These are phyloP conservation scores for Chymomyza costata DNA, from an alignment of 1,140 invertebrate species.

Conservation along the genomic window DNA sequence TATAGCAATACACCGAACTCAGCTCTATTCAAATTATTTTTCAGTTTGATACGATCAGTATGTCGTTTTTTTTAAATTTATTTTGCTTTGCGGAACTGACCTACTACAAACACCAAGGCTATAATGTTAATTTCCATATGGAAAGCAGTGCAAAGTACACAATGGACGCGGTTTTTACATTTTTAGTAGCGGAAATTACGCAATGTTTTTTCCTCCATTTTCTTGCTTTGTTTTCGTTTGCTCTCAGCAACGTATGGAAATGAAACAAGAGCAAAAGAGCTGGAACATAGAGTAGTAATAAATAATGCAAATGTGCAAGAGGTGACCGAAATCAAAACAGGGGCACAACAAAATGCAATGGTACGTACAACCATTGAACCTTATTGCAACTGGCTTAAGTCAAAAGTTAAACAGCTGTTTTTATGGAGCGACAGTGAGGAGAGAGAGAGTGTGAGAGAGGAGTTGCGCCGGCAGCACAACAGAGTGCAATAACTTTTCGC, in stretches of 20 bases:
- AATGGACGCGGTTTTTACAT: too few relatives aligned
- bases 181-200: slow-evolving; percentile 57
- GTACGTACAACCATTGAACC: too few relatives aligned
- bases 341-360: slow-evolving; percentile 53
- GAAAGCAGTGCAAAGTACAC: too few relatives aligned
- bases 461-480: slow-evolving; percentile 1
- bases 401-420: slow-evolving; percentile 57
- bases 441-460: not conserved
- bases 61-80: slow-evolving; percentile 11
- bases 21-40: too few relatives aligned
- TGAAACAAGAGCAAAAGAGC: slow-evolving; percentile 22
- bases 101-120: slow-evolving; percentile 33
- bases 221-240: too few relatives aligned
- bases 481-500: slow-evolving; percentile 64
- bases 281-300: slow-evolving; percentile 41
- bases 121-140: too few relatives aligned
- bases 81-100: slow-evolving; percentile 42
- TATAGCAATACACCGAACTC: too few relatives aligned
- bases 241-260: slow-evolving; percentile 44
- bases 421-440: slow-evolving; percentile 13
- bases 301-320: slow-evolving; percentile 63
- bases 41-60: too few relatives aligned
- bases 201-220: too few relatives aligned
- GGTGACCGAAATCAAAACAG: slow-evolving; percentile 21
- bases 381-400: slow-evolving; percentile 58